A percentile compares a stretch with the other conserved stretches of the same genome.
Evolutionary conservation across 2,113 vertebrate genomes (phyloP).

Genomic region (Rousettus leschenaultii): DNA sequence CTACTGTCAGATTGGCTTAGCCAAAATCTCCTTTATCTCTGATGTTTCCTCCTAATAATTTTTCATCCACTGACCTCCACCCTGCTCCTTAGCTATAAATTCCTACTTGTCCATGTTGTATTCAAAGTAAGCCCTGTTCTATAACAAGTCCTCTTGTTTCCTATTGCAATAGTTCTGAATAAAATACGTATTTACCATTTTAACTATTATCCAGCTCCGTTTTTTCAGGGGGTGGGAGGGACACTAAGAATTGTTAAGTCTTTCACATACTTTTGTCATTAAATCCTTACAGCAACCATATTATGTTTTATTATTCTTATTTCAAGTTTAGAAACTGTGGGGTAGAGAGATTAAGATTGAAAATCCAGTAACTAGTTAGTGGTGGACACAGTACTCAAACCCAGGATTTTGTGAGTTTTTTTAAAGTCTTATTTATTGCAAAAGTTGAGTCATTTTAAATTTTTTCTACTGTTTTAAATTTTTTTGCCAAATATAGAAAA

Average conservation of each 20-base stretch:
- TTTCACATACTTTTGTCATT: neutral
- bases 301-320: neutral
- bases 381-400: neutral
- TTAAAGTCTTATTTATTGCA: neutral
- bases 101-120: neutral
- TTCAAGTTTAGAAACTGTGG: slow-evolving; percentile 30
- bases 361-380: neutral
- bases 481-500: neutral
- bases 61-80: neutral
- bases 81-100: neutral
- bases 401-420: neutral
- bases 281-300: neutral
- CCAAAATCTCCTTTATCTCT: neutral
- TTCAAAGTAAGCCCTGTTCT: neutral
- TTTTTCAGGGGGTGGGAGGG: neutral
- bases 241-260: neutral
- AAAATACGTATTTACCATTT: neutral
- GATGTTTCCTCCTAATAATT: neutral
- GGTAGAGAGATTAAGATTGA: neutral
- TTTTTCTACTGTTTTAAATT: slow-evolving; percentile 1
- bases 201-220: neutral
- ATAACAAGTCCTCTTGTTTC: neutral
- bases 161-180: neutral
- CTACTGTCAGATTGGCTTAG: neutral
- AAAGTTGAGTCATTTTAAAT: slow-evolving; percentile 5